These are phyloP conservation scores for Sylvicola cinctus DNA, from an alignment of 2,888 invertebrate species.

Conservation along the genomic window DNA sequence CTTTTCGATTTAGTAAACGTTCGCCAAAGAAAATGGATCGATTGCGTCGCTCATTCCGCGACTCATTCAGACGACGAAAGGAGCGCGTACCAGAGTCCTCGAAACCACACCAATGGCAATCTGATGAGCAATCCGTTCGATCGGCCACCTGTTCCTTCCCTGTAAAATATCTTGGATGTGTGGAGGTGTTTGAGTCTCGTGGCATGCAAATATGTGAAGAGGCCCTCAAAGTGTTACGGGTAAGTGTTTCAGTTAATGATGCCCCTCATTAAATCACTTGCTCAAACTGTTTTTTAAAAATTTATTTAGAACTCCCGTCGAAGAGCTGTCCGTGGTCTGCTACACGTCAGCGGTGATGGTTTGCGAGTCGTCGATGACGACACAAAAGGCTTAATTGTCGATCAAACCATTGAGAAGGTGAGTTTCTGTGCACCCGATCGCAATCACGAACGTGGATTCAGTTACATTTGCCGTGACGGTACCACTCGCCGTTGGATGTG, in stretches of 20 bases:
- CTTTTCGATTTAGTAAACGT: conserved; percentile 32
- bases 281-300: conserved; percentile 1
- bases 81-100: conserved; percentile 76
- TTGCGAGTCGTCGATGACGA: conserved; percentile 96
- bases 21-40: conserved; percentile 72
- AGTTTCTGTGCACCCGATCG: conserved; percentile 99
- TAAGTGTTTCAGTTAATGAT: conserved; percentile 28
- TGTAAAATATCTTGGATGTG: conserved; percentile 97
- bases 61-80: conserved; percentile 85
- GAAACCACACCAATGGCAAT: conserved; percentile 95
- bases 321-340: conserved; percentile 69
- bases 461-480: conserved; percentile 97
- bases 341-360: conserved; percentile 88
- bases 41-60: conserved; percentile 71
- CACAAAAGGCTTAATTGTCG: conserved; percentile 94
- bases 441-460: conserved; percentile 89
- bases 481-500: conserved; percentile 99
- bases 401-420: conserved; percentile 99
- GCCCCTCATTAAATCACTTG: neutral
- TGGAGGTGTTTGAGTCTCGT: conserved; percentile 97
- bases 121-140: conserved; percentile 90
- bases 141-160: conserved; percentile 93
- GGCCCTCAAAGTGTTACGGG: conserved; percentile 89
- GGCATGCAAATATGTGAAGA: conserved; percentile 99
- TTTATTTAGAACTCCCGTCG: conserved; percentile 60